A percentile compares a stretch with the other conserved stretches of the same genome.
phyloP scores from a whole-genome alignment of 37 sponge, comb jelly and placozoan genomes.

The Diacarnus erythraeanus region DNA sequence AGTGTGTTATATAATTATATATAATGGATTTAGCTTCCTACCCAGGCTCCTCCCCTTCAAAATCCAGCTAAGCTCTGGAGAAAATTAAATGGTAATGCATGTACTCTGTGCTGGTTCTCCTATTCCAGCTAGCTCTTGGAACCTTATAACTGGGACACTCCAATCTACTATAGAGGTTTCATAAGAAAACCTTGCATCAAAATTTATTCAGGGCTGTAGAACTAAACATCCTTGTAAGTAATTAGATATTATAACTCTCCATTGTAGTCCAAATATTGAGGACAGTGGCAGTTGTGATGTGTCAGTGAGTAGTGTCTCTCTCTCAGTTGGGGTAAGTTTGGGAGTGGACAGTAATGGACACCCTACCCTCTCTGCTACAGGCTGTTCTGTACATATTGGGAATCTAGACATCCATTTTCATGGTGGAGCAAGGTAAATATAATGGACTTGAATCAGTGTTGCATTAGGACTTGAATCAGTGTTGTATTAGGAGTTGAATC shows the following conservation, averaged over 20 bases:
- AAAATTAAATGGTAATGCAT: no score
- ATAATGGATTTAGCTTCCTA: no score
- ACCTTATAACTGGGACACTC: background rate
- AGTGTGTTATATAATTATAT: no score
- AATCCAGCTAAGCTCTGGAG: no score
- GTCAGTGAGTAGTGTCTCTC: slow-evolving; percentile 45
- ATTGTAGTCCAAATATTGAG: slow-evolving; percentile 61
- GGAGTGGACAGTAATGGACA: slow-evolving; percentile 73
- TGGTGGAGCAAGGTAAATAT: slow-evolving; percentile 83
- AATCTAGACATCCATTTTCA: slow-evolving; percentile 69
- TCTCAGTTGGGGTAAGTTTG: slow-evolving; percentile 41
- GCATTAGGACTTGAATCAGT: no score
- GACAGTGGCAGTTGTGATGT: slow-evolving; percentile 77
- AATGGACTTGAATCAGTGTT: no score
- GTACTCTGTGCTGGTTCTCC: no score
- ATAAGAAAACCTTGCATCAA: background rate
- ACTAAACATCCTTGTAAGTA: background rate
- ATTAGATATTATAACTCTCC: no score
- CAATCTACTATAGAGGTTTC: background rate
- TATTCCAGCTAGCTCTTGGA: no score
- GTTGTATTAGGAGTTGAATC: no score
- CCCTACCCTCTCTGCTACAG: slow-evolving; percentile 60
- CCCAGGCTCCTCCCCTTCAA: no score
- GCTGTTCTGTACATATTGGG: slow-evolving; percentile 77
- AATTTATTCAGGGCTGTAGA: background rate